Evolutionary conservation across 2,888 invertebrate genomes (phyloP).

Genomic region (Pycnomerus fuliginosus): DNA sequence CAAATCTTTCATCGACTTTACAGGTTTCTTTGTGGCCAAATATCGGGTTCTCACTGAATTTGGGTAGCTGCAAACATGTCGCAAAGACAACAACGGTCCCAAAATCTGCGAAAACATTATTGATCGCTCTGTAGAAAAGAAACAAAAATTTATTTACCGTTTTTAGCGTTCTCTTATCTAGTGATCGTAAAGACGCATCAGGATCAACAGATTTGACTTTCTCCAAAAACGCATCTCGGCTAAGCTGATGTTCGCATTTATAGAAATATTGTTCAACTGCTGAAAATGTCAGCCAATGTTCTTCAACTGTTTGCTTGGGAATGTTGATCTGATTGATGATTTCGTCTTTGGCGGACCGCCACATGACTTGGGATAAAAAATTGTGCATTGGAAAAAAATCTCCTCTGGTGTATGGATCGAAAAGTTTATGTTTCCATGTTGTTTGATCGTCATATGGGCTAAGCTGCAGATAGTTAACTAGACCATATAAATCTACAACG

Average conservation of each 20-base stretch:
- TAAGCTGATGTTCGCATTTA: conserved; percentile 59
- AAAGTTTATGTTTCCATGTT: conserved; percentile 58
- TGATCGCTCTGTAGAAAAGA: background rate
- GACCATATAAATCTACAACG: conserved; percentile 54
- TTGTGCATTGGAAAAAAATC: conserved; percentile 54
- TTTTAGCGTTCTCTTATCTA: conserved; percentile 53
- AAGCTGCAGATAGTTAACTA: conserved; percentile 62
- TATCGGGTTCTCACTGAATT: conserved; percentile 60
- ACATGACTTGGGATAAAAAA: conserved; percentile 60
- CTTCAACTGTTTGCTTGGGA: conserved; percentile 61
- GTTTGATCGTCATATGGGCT: conserved; percentile 56
- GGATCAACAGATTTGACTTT: conserved; percentile 52
- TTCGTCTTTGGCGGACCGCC: conserved; percentile 69
- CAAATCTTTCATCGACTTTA: conserved; percentile 64
- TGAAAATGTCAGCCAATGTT: conserved; percentile 65
- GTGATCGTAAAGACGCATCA: conserved; percentile 52
- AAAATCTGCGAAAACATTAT: conserved; percentile 52
- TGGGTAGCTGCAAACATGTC: conserved; percentile 73
- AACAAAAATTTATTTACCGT: conserved; percentile 37
- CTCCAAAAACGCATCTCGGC: conserved; percentile 53
- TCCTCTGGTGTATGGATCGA: conserved; percentile 55
- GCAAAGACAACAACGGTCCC: conserved; percentile 63
- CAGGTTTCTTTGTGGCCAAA: conserved; percentile 56
- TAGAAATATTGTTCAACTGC: conserved; percentile 75
- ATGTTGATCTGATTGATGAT: conserved; percentile 68